Evolutionary conservation across 2,113 vertebrate species (phyloP).

Genomic region (Ellobius talpinus): DNA sequence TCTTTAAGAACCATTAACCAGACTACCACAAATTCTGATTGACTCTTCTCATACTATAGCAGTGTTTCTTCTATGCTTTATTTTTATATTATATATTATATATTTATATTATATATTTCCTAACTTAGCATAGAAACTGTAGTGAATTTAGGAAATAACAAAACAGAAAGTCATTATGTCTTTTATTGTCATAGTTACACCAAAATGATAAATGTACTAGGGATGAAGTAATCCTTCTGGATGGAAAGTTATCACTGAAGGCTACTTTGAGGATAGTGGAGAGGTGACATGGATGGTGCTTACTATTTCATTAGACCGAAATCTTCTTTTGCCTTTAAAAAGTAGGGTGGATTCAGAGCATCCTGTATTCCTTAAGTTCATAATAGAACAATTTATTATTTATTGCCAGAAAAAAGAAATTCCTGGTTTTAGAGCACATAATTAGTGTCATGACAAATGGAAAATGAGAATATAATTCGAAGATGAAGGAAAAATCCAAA

Average conservation of each 20-base stretch:
- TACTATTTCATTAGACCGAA: not conserved
- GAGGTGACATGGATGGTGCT: not conserved
- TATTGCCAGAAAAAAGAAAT: constrained; percentile 50
- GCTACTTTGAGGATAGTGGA: not conserved
- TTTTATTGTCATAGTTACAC: not conserved
- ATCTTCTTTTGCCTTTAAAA: not conserved
- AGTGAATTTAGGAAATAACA: constrained; percentile 39
- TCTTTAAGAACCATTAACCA: not conserved
- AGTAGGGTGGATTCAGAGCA: constrained; percentile 16
- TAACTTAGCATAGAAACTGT: not conserved
- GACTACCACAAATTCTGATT: not conserved
- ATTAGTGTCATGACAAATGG: constrained; percentile 22
- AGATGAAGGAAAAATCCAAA: constrained; percentile 42
- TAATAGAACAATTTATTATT: constrained; percentile 42
- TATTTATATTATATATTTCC: not conserved
- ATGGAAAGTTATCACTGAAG: not conserved
- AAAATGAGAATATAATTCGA: constrained; percentile 56
- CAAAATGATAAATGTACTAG: not conserved
- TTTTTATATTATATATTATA: not conserved
- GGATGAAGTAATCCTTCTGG: not conserved
- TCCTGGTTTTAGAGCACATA: not conserved
- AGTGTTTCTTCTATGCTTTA: not conserved
- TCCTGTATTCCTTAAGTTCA: constrained; percentile 23
- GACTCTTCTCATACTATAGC: not conserved
- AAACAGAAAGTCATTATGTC: not conserved